phyloP scores from a whole-genome alignment of 2,797 vertebrate species.

The Euphonia xanthogaster region DNA sequence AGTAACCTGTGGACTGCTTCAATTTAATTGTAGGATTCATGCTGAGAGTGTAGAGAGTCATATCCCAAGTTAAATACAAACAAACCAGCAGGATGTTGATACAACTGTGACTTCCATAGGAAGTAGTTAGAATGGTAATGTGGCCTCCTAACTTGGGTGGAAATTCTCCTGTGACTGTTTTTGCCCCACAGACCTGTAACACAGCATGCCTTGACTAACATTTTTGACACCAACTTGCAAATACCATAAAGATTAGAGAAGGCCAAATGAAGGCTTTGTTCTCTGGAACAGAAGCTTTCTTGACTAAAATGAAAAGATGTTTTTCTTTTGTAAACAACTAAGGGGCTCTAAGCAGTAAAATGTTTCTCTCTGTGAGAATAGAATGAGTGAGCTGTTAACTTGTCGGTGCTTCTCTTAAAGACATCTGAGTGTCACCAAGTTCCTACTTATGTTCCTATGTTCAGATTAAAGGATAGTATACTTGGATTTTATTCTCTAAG shows the following conservation, averaged over 20 bases:
- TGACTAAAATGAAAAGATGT: constrained; percentile 58
- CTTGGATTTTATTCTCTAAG: not conserved
- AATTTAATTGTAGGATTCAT: constrained; percentile 69
- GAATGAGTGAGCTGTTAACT: constrained; percentile 31
- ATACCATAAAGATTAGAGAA: constrained; percentile 70
- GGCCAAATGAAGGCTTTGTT: constrained; percentile 72
- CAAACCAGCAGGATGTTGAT: constrained; percentile 79
- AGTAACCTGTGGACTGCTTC: constrained; percentile 62
- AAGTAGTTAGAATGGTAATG: constrained; percentile 74
- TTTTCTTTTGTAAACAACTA: constrained; percentile 38
- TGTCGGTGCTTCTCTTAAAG: constrained; percentile 16
- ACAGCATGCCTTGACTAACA: constrained; percentile 70
- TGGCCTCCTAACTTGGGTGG: constrained; percentile 63
- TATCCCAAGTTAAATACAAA: constrained; percentile 77
- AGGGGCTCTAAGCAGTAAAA: constrained; percentile 55
- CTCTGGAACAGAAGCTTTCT: constrained; percentile 60
- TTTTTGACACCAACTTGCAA: constrained; percentile 78
- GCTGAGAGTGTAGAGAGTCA: constrained; percentile 68
- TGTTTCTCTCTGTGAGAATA: constrained; percentile 16
- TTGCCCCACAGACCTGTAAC: constrained; percentile 65
- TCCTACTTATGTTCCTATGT: not conserved
- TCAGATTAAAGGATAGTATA: not conserved
- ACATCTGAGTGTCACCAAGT: not conserved
- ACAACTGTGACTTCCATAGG: constrained; percentile 76
- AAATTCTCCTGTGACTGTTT: constrained; percentile 62